Base-by-base conservation (phyloP, 2,888 invertebrate genomes). In the Cephus nigrinus region DNA sequence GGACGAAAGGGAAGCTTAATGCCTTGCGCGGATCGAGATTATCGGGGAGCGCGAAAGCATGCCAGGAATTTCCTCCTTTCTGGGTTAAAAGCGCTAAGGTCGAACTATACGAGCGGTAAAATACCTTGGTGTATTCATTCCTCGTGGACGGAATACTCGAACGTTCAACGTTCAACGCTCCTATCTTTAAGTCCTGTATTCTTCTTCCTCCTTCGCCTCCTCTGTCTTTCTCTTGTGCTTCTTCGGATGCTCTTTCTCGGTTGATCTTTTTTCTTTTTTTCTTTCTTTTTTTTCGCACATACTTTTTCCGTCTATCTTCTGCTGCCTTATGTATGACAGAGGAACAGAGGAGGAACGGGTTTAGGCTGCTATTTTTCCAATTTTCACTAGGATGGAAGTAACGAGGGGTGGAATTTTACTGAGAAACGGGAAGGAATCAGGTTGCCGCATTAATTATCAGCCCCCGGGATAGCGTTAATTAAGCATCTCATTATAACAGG, bases 1-100 rank as follows among this genome's bases (percentile, higher is more conserved):
- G 55, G 15, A 55, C 55, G 55, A 55, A 55, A 55, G 55, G 23
- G 55, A 71, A 69, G 69, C 73, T 73, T 69, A 74, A 78, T 72
- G 76, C 36, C 72, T 80, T 79, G 79, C 78, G 80, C 82, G 81
- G 80, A 82, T 82, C 84, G 80, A 79, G 80, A 81, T 84, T 80
- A 80, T 82, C 82, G 80, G 76, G 78, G 76, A 78, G 80, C 82
- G 80, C 79, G 77, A 74, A 76, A 79, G 79, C 80, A 83, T 75
- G 83, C 85, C 84, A 84, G 79, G 82, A 82, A 84, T 84, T 79
- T 74, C 76, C 34, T 74, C 77, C 77, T 85, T 85, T 84, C 84
- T 85, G 81, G 84, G 84, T 84, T 83, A 85, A 80, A 77, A 77
- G 71, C 32, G 71, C 12, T 31, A 33, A 71, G 71, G 71, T 32